These are phyloP conservation scores for Hepsetus odoe DNA, from an alignment of 2,113 vertebrate genomes.

Conservation along the genomic window DNA sequence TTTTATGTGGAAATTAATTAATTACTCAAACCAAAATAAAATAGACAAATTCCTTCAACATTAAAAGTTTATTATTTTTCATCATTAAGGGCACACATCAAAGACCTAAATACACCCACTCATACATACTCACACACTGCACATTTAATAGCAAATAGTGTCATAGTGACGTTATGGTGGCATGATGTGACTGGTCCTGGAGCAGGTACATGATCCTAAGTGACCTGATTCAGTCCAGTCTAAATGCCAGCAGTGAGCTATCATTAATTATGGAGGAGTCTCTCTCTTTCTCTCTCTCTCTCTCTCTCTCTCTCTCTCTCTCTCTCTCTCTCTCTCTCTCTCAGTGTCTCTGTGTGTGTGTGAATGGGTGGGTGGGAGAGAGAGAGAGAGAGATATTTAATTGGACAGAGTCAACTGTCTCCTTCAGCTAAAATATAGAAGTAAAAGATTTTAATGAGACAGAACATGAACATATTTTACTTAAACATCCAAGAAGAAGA, in stretches of 20 bases:
- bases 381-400: slow-evolving; percentile 22
- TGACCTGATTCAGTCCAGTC: slow-evolving; percentile 37
- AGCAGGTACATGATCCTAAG: slow-evolving; percentile 40
- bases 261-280: slow-evolving; percentile 35
- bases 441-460: slow-evolving; percentile 43
- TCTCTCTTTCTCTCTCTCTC: too few species aligned
- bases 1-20: too few species aligned
- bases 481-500: background rate
- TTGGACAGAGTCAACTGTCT: slow-evolving; percentile 37
- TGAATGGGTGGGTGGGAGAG: slow-evolving; percentile 4
- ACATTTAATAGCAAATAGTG: slow-evolving; percentile 26
- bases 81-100: background rate
- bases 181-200: slow-evolving; percentile 33
- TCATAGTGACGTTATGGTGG: slow-evolving; percentile 23
- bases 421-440: slow-evolving; percentile 28
- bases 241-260: slow-evolving; percentile 44
- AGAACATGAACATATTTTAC: slow-evolving; percentile 41
- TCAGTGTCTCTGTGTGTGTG: slow-evolving; percentile 22
- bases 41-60: too few species aligned
- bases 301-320: slow-evolving; percentile 18
- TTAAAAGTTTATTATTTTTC: too few species aligned
- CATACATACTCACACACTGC: background rate
- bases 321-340: too few species aligned
- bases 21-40: background rate
- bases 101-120: background rate